A percentile compares a stretch with the other conserved stretches of the same genome.
Conservation (phyloP, 2,113 vertebrate species). For the Apteryx mantelli region DNA sequence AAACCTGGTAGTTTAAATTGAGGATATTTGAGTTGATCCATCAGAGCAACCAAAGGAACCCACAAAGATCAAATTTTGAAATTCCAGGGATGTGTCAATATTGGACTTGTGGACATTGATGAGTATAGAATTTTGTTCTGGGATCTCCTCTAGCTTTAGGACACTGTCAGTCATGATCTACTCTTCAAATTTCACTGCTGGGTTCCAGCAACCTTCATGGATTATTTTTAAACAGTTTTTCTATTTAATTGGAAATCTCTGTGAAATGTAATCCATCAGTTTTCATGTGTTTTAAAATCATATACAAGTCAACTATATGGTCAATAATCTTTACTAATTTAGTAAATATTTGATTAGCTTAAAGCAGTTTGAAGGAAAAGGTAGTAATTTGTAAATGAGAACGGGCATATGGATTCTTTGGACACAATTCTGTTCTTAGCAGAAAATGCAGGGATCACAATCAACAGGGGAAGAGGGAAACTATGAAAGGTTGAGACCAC, state of each 20-base stretch:
- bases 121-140: background rate
- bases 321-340: slow-evolving; percentile 20
- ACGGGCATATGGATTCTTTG: background rate
- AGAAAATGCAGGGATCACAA: background rate
- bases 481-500: background rate
- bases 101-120: background rate
- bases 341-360: slow-evolving; percentile 8
- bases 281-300: slow-evolving; percentile 46
- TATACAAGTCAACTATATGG: background rate
- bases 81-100: background rate
- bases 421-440: background rate
- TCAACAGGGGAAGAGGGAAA: background rate
- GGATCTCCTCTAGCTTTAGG: background rate
- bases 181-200: background rate
- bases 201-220: background rate
- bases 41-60: background rate
- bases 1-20: background rate
- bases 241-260: slow-evolving; percentile 42
- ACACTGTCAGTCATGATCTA: background rate
- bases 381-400: background rate
- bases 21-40: background rate
- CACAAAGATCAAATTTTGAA: background rate
- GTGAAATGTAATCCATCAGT: slow-evolving; percentile 50
- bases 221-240: background rate
- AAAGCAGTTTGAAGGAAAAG: background rate